Percentiles rank a stretch among this genome's conserved stretches.
phyloP scores from a whole-genome alignment of 2,113 vertebrate species.

The Hipposideros armiger region DNA sequence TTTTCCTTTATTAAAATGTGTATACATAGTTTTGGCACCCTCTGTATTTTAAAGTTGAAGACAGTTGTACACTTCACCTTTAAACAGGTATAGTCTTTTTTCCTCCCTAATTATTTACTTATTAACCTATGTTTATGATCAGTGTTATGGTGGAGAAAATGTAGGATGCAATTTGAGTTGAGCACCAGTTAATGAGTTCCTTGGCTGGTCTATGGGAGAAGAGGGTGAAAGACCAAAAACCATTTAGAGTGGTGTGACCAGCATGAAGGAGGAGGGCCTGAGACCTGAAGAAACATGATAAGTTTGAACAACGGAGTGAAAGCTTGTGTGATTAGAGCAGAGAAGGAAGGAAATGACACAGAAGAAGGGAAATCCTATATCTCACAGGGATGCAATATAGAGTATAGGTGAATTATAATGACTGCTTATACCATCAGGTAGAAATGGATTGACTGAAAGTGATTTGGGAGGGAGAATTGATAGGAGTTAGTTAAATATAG shows the following conservation, averaged over 20 bases:
- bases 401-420: neutral
- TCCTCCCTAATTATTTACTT: neutral
- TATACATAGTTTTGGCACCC: too few relatives aligned
- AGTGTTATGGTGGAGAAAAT: neutral
- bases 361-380: neutral
- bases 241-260: neutral
- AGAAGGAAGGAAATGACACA: neutral
- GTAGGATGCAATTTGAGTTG: neutral
- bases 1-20: too few relatives aligned
- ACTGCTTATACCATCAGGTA: neutral
- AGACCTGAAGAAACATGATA: neutral
- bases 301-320: neutral
- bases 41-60: neutral
- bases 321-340: neutral
- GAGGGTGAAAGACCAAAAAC: neutral
- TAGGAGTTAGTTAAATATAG: neutral
- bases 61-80: neutral
- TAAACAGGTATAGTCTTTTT: neutral
- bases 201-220: neutral
- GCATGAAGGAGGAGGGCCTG: neutral
- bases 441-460: neutral
- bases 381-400: neutral
- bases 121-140: neutral
- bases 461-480: neutral
- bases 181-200: neutral